phyloP scores from a whole-genome alignment of 1,140 invertebrate species.

The Rhagoletis pomonella region DNA sequence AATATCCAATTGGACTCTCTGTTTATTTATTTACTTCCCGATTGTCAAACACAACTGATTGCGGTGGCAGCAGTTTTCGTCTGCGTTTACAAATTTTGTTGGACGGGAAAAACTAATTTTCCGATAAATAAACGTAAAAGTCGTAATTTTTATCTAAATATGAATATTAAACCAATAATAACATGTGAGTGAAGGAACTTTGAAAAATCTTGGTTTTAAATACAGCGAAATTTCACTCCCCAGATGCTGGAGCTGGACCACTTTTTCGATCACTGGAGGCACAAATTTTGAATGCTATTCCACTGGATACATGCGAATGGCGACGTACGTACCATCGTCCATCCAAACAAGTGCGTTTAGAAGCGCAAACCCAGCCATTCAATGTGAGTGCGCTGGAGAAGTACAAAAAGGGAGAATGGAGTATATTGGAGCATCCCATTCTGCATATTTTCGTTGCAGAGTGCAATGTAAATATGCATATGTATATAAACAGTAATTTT shows the following conservation, averaged over 20 bases:
- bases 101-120: background rate
- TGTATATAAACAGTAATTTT: background rate
- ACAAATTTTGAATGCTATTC: conserved; percentile 84
- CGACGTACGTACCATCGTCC: conserved; percentile 87
- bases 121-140: background rate
- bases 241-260: conserved; percentile 91
- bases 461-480: conserved; percentile 83
- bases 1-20: too few species aligned
- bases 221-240: background rate
- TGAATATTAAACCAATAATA: conserved; percentile 71
- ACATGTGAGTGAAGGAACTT: conserved; percentile 63
- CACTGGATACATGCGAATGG: conserved; percentile 92
- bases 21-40: conserved; percentile 31
- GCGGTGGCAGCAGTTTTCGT: conserved; percentile 8
- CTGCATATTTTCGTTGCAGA: conserved; percentile 97
- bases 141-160: conserved; percentile 49
- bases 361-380: conserved; percentile 90
- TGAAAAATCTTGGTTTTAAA: background rate
- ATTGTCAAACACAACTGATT: conserved; percentile 47
- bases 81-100: conserved; percentile 18
- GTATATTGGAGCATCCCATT: conserved; percentile 89
- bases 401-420: conserved; percentile 77
- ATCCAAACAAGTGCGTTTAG: conserved; percentile 87
- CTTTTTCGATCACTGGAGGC: conserved; percentile 89
- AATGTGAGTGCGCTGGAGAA: conserved; percentile 82